A percentile compares a stretch with the other conserved stretches of the same genome.
phyloP scores from a whole-genome alignment of 2,797 vertebrate species.

The Pipistrellus kuhlii region DNA sequence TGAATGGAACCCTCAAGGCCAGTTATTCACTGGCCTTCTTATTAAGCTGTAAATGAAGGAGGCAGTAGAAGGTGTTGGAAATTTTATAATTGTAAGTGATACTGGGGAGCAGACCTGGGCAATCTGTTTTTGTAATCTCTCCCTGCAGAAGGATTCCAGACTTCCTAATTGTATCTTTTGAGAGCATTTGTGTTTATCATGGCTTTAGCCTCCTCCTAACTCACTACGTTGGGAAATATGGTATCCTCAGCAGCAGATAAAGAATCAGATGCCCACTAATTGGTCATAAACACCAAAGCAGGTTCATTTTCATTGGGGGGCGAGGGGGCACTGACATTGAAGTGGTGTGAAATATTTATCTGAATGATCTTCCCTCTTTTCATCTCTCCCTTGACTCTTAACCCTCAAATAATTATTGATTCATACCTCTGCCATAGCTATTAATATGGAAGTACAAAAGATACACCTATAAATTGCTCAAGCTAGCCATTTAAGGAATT shows the following conservation, averaged over 20 bases:
- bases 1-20: constrained; percentile 1
- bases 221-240: constrained; percentile 37
- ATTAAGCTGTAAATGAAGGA: not conserved
- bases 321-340: constrained; percentile 54
- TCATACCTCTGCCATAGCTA: constrained; percentile 52
- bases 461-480: constrained; percentile 77
- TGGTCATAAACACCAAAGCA: not conserved
- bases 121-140: not conserved
- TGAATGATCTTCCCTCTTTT: constrained; percentile 68
- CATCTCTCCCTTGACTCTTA: constrained; percentile 16
- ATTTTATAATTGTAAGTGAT: constrained; percentile 51
- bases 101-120: not conserved
- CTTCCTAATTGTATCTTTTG: constrained; percentile 25
- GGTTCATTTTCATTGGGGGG: constrained; percentile 77
- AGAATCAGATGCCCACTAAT: not conserved
- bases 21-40: constrained; percentile 20
- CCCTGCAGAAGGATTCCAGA: not conserved
- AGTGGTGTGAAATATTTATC: constrained; percentile 71
- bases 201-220: not conserved
- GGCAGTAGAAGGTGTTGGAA: not conserved
- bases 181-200: constrained; percentile 58
- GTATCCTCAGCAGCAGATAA: not conserved
- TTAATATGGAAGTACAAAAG: constrained; percentile 74
- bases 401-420: constrained; percentile 72
- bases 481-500: constrained; percentile 74